Conservation (phyloP, 2,888 invertebrate species). For the Apamea anceps region DNA sequence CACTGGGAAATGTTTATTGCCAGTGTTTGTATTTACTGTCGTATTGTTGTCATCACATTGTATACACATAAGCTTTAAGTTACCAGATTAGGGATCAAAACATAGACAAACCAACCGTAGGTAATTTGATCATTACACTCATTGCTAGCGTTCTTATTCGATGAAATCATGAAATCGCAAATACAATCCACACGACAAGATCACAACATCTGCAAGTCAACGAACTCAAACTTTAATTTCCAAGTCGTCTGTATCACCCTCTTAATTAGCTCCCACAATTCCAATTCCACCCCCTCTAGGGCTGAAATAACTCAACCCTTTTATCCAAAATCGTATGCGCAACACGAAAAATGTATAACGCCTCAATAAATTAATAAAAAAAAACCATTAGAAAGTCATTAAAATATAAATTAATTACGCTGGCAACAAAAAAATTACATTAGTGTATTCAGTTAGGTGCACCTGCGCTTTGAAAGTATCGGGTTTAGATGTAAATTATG, state of each 20-base stretch:
- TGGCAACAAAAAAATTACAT: constrained; percentile 69
- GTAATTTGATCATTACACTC: not conserved
- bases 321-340: constrained; percentile 56
- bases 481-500: constrained; percentile 58
- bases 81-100: not conserved
- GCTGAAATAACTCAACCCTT: constrained; percentile 58
- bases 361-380: constrained; percentile 69
- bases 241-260: constrained; percentile 48
- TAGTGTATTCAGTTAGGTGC: constrained; percentile 69
- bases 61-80: not conserved
- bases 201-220: constrained; percentile 42
- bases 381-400: constrained; percentile 77
- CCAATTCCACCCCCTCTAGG: constrained; percentile 51
- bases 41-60: not conserved
- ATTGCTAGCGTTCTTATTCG: not conserved
- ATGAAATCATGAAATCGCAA: not conserved
- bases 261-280: constrained; percentile 60
- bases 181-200: constrained; percentile 14
- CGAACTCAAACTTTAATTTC: constrained; percentile 52
- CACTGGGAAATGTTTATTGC: no score
- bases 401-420: constrained; percentile 77
- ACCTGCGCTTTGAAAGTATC: constrained; percentile 70
- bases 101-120: not conserved
- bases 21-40: not conserved
- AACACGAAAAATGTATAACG: constrained; percentile 63